phyloP scores from a whole-genome alignment of 2,888 invertebrate species.

The Platycheirus albimanus region DNA sequence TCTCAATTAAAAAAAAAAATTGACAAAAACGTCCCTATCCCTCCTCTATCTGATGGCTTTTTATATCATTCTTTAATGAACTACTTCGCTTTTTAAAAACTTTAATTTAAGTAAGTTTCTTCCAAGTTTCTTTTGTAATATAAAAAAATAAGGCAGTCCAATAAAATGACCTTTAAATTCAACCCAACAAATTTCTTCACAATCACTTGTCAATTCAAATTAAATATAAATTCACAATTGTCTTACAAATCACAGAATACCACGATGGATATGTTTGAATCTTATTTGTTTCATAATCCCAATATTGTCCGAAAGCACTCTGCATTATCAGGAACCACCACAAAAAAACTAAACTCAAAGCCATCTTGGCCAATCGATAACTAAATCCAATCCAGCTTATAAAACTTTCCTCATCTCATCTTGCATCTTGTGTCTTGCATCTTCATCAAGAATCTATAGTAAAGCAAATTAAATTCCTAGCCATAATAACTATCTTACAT shows the following conservation, averaged over 20 bases:
- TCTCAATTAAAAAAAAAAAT: too few relatives aligned
- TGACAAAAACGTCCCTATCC: too few relatives aligned
- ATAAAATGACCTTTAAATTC: too few relatives aligned
- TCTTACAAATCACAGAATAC: slow-evolving; percentile 76
- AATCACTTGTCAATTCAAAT: neutral
- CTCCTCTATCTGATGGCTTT: too few relatives aligned
- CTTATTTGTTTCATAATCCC: slow-evolving; percentile 75
- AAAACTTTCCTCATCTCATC: slow-evolving; percentile 9
- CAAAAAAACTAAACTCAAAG: slow-evolving; percentile 47
- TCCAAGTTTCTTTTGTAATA: too few relatives aligned
- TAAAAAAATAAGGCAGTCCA: too few relatives aligned
- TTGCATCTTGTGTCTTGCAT: too few relatives aligned
- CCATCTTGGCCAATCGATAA: slow-evolving; percentile 55
- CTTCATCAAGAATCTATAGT: slow-evolving; percentile 23
- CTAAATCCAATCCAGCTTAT: slow-evolving; percentile 33
- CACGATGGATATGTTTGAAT: slow-evolving; percentile 74
- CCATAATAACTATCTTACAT: slow-evolving; percentile 51
- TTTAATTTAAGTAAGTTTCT: too few relatives aligned
- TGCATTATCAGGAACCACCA: slow-evolving; percentile 53
- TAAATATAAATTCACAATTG: neutral
- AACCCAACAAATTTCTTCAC: too few relatives aligned
- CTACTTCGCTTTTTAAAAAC: too few relatives aligned
- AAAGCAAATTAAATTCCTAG: slow-evolving; percentile 39
- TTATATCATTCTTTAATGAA: too few relatives aligned
- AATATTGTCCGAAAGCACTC: slow-evolving; percentile 60